Conservation (phyloP, 2,113 vertebrate genomes). For the crab-eating macaque (Macaca fascicularis) region T2T-MFA8v1.1 NC_088379.1:46307001-46307500, state of each 20-base stretch:
- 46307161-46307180: background rate
- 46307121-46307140: background rate
- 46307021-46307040: background rate
- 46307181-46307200: background rate
- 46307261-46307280: constrained; percentile 43
- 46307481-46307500: background rate
- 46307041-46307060: background rate
- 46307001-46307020: background rate
- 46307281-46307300: constrained; percentile 52
- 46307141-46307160: constrained; percentile 18
- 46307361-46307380: constrained; percentile 38
- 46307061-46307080: background rate
- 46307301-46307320: constrained; percentile 61
- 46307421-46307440: background rate
- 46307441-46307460: constrained; percentile 26
- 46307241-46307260: constrained; percentile 50
- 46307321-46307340: constrained; percentile 54
- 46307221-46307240: background rate
- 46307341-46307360: constrained; percentile 39
- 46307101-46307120: background rate
- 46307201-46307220: constrained; percentile 26
- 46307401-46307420: background rate
- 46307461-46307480: background rate
- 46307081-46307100: background rate
- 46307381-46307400: background rate